Conservation (phyloP, 2,113 vertebrate genomes). For the Lanius collurio region DNA sequence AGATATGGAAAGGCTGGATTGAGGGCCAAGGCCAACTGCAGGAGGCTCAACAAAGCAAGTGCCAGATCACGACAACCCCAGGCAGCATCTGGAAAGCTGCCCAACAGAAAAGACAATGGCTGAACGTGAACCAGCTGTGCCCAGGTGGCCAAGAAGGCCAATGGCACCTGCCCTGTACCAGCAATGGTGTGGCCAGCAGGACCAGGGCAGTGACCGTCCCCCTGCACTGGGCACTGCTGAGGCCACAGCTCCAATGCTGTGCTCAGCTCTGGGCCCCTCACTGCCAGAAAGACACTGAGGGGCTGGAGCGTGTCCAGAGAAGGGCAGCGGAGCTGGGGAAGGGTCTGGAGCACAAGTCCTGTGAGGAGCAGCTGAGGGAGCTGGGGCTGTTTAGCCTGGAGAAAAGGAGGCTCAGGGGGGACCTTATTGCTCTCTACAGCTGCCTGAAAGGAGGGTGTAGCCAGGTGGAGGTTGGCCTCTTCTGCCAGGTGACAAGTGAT, state of each 20-base stretch:
- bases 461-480: background rate
- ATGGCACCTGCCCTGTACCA: background rate
- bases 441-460: background rate
- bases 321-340: background rate
- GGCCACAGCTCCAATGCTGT: background rate
- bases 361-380: background rate
- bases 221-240: background rate
- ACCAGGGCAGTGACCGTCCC: background rate
- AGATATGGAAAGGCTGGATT: background rate
- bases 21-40: background rate
- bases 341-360: background rate
- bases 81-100: background rate
- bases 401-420: background rate
- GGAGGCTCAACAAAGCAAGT: background rate
- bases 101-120: rapidly evolving
- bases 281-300: background rate
- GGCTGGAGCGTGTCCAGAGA: background rate
- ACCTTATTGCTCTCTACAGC: rapidly evolving
- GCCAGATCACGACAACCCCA: background rate
- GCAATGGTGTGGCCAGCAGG: background rate
- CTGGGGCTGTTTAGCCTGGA: background rate
- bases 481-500: rapidly evolving
- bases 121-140: background rate
- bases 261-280: background rate
- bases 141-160: background rate